Evolutionary conservation across 1,140 invertebrate genomes (phyloP).

Genomic region (Papilio polytes): DNA sequence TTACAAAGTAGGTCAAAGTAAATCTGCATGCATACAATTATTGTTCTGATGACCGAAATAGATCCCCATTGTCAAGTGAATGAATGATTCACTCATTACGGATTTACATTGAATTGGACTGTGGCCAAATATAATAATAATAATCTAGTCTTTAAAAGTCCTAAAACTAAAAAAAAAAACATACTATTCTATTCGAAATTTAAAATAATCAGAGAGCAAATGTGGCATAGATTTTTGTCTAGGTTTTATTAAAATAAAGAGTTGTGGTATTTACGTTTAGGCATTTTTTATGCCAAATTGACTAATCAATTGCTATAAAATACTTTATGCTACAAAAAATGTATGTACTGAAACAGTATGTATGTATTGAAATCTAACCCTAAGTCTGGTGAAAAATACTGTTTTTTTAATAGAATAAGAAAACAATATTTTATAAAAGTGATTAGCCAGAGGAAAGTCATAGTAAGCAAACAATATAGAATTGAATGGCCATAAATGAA

Average conservation of each 20-base stretch:
- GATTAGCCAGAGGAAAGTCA: neutral
- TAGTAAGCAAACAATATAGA: neutral
- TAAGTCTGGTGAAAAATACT: neutral
- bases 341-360: too few relatives aligned
- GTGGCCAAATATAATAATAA: neutral
- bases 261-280: too few relatives aligned
- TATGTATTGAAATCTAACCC: neutral
- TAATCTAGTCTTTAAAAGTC: neutral
- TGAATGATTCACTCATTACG: neutral
- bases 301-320: too few relatives aligned
- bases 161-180: neutral
- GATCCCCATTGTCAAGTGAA: slow-evolving; percentile 13
- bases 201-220: slow-evolving; percentile 10
- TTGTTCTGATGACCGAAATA: slow-evolving; percentile 28
- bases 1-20: neutral
- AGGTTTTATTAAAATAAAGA: too few relatives aligned
- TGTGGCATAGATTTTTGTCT: neutral
- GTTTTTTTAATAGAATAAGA: neutral
- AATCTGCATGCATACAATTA: slow-evolving; percentile 5
- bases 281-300: too few relatives aligned
- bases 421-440: neutral
- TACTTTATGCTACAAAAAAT: too few relatives aligned
- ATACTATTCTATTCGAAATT: neutral
- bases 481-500: neutral
- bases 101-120: neutral